These are phyloP conservation scores for Struthio camelus DNA, from an alignment of 2,113 vertebrate species.

Conservation along the genomic window DNA sequence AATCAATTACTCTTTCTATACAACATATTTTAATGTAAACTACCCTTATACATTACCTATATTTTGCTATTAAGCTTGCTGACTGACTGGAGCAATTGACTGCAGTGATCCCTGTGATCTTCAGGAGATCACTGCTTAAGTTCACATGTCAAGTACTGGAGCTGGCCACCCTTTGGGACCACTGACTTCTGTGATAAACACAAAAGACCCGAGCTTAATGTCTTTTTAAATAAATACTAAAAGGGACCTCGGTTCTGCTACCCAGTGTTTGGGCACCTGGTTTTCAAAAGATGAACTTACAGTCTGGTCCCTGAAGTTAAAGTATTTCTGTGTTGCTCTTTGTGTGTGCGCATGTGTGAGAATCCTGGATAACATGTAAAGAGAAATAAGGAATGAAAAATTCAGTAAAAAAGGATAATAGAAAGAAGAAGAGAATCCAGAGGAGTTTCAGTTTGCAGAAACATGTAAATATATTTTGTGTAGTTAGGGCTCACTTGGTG, in stretches of 20 bases:
- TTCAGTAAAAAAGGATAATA: neutral
- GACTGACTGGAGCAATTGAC: neutral
- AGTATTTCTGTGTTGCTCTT: neutral
- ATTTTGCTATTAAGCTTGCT: neutral
- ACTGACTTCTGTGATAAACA: neutral
- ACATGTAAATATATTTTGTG: neutral
- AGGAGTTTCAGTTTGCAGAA: neutral
- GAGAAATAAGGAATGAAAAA: neutral
- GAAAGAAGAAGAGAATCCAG: neutral
- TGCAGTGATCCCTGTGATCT: neutral
- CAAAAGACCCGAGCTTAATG: neutral
- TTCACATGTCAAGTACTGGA: neutral
- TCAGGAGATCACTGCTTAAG: neutral
- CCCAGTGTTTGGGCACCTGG: rapidly evolving
- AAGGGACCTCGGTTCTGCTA: rapidly evolving
- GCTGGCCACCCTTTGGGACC: neutral
- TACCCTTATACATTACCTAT: neutral
- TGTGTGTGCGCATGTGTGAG: rapidly evolving
- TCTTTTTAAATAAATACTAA: neutral
- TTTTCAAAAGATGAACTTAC: neutral
- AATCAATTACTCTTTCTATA: neutral
- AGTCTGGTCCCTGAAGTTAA: neutral
- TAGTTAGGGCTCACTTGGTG: neutral
- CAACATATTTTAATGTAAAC: neutral
- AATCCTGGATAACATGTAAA: neutral